Evolutionary conservation across 2,113 vertebrate species (phyloP).

Genomic region (Microcebus griseorufus): DNA sequence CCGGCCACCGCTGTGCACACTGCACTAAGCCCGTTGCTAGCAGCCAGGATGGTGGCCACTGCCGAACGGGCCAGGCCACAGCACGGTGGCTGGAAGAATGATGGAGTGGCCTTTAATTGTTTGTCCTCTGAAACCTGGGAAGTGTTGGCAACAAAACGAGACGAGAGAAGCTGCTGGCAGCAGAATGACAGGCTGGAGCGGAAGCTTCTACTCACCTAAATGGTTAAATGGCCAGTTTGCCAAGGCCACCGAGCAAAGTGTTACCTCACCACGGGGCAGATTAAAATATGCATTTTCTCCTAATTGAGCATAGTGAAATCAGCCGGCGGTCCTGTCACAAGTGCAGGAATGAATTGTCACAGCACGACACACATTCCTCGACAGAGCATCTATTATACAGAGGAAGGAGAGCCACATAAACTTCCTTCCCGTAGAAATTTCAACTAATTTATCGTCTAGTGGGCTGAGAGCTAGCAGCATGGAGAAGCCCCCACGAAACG

Average conservation of each 20-base stretch:
- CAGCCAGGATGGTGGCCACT: not conserved
- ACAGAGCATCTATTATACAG: conserved; percentile 81
- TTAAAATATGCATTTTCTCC: conserved; percentile 89
- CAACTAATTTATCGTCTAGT: not conserved
- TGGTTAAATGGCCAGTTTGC: conserved; percentile 85
- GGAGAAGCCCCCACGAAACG: not conserved
- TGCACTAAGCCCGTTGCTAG: not conserved
- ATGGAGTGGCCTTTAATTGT: conserved; percentile 84
- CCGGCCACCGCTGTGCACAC: no score
- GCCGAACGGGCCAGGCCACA: not conserved
- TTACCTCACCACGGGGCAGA: conserved; percentile 86
- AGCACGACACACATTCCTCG: conserved; percentile 80
- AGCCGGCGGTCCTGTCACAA: conserved; percentile 87
- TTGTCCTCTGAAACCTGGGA: conserved; percentile 78
- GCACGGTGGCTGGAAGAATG: conserved; percentile 71
- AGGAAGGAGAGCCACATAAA: conserved; percentile 66
- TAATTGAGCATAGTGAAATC: conserved; percentile 88
- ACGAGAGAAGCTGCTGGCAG: conserved; percentile 79
- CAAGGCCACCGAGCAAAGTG: conserved; percentile 86
- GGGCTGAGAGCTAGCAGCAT: not conserved
- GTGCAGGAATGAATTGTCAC: conserved; percentile 87
- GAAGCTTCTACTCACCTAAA: conserved; percentile 81
- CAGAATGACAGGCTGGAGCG: conserved; percentile 73
- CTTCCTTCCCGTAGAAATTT: conserved; percentile 68
- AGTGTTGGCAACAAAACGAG: conserved; percentile 76